These are phyloP conservation scores for Chironomus tepperi DNA, from an alignment of 1,140 invertebrate species.

Conservation along the genomic window DNA sequence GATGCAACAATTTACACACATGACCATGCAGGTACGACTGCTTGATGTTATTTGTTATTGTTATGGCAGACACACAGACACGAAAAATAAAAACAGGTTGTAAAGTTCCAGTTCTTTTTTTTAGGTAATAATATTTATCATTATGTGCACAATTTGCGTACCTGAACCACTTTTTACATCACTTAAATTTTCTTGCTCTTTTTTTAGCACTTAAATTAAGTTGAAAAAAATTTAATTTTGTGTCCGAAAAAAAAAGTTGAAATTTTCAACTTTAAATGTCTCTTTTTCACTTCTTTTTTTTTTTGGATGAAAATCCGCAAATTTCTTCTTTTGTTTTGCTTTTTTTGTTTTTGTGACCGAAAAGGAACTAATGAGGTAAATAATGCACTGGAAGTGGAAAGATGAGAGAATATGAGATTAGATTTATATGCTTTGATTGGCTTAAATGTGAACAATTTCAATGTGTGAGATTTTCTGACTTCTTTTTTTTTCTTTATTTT, in stretches of 20 bases:
- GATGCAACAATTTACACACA: not conserved
- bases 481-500: not conserved
- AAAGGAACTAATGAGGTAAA: slow-evolving; percentile 20
- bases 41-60: not conserved
- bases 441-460: too few relatives aligned
- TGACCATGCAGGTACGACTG: not conserved
- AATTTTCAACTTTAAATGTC: not conserved
- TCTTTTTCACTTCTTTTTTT: not conserved
- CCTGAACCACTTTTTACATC: not conserved
- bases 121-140: too few relatives aligned
- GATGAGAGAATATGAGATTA: not conserved
- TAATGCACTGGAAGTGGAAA: not conserved
- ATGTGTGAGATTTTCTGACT: not conserved
- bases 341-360: not conserved
- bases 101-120: too few relatives aligned
- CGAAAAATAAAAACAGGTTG: too few relatives aligned
- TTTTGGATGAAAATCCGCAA: not conserved
- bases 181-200: not conserved
- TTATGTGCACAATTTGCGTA: too few relatives aligned
- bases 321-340: not conserved
- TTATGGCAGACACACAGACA: too few relatives aligned
- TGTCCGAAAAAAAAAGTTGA: not conserved
- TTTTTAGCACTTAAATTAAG: not conserved
- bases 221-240: not conserved
- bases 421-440: not conserved